phyloP scores from a whole-genome alignment of 2,888 invertebrate genomes.

The Eustalomyia histrio region DNA sequence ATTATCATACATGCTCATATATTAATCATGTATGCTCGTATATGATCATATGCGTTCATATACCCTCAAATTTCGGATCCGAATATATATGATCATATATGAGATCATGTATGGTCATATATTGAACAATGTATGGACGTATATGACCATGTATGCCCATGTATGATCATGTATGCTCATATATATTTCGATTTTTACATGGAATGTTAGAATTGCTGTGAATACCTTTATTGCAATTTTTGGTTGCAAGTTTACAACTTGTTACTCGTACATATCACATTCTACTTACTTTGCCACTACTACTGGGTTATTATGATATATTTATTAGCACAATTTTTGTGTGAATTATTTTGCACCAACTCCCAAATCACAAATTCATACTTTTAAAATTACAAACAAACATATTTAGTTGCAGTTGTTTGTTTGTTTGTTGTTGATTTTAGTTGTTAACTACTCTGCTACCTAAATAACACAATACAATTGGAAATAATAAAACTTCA shows the following conservation, averaged over 20 bases:
- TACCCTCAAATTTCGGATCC: no score
- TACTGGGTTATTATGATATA: constrained; percentile 55
- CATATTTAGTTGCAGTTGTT: background rate
- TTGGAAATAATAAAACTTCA: constrained; percentile 59
- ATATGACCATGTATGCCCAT: no score
- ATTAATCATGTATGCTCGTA: no score
- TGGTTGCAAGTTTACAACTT: constrained; percentile 17
- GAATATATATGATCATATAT: no score
- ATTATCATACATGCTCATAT: no score
- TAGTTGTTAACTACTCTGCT: constrained; percentile 19
- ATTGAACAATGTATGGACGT: no score
- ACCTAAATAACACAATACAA: constrained; percentile 8
- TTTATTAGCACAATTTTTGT: constrained; percentile 62
- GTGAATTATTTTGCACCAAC: constrained; percentile 66
- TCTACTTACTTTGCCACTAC: constrained; percentile 26
- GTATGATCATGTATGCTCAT: no score
- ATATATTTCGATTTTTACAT: no score
- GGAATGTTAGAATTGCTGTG: no score
- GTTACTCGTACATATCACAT: constrained; percentile 25
- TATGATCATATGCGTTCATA: no score
- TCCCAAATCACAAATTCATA: constrained; percentile 59
- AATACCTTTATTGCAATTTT: background rate
- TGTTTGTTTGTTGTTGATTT: background rate
- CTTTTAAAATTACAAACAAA: no score
- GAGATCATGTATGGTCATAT: no score